Evolutionary conservation across 64 coral and sea anemone genomes (phyloP), one percentile per base, ranked within the genome.

Genomic region (Pocillopora verrucosa): DNA sequence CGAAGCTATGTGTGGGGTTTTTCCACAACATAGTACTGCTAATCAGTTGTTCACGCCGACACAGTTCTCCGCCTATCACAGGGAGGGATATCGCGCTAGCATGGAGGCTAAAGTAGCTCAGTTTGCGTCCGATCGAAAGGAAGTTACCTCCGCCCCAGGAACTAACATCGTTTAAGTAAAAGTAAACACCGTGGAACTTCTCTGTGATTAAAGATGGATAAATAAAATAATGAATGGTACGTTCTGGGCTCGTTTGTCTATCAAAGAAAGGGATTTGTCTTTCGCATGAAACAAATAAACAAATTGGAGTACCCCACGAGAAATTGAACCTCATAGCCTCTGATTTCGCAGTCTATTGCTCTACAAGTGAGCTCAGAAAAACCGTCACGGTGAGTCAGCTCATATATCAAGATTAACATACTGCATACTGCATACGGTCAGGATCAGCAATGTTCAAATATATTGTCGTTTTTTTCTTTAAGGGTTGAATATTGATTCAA

Each of bases 1-100:
- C 14, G 65, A 84, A 13, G 34, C 38, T 2, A 84, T 84, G 34
- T 84, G 82, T 19, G 82, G 62, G 41, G 30, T 62, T 0, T 84
- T 84, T 72, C 82, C 82, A 56, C 82, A 84, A 0, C 61, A 84
- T 24, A 22, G 12, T 9, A 84, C 82, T 0, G 12, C 16, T 36
- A 84, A 84, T 72, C 82, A 84, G 61, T 84, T 65, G 37, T 67
- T 84, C 16, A 84, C 82, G 3, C 82, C 82, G 26, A 69, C 38
- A 13, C 36, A 22, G 82, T 84, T 84, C 62, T 68, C 61, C 2
- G 82, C 82, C 16, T 84, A 84, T 10, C 82, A 84, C 61, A 65
- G 82, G 35, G 82, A 84, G 34, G 82, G 82, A 45, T 84, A 68
- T 34, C 82, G 62, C 16, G 82, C 82, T 3, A 68, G 82, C 26